These are phyloP conservation scores for Venturia canescens DNA, from an alignment of 1,140 invertebrate genomes.

Conservation along the genomic window DNA sequence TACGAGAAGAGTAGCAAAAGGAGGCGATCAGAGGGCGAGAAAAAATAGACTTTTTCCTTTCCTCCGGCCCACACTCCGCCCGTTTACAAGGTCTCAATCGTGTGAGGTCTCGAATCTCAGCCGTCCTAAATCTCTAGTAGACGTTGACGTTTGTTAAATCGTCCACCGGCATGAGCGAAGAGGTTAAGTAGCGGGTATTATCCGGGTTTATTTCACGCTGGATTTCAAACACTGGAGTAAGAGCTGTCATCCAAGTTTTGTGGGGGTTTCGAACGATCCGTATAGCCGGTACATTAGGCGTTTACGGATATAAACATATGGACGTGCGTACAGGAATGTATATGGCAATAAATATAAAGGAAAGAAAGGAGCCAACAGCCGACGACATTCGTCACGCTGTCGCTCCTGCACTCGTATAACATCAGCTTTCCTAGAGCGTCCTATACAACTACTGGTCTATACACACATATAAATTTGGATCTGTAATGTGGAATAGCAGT, in stretches of 20 bases:
- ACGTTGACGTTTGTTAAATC: not conserved
- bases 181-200: conserved; percentile 23
- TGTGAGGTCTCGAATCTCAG: too few relatives aligned
- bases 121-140: too few relatives aligned
- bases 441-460: conserved; percentile 9
- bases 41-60: too few relatives aligned
- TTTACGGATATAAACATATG: not conserved
- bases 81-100: too few relatives aligned
- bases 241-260: conserved; percentile 16
- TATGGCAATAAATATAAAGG: not conserved
- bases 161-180: not conserved
- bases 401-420: conserved; percentile 29
- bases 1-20: too few relatives aligned
- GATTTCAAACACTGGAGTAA: conserved; percentile 20
- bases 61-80: too few relatives aligned
- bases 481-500: conserved; percentile 22
- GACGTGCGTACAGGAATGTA: not conserved
- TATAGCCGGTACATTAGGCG: too few relatives aligned
- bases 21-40: too few relatives aligned
- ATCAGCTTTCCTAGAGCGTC: conserved; percentile 9
- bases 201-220: conserved; percentile 24
- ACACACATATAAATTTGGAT: not conserved
- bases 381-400: conserved; percentile 41
- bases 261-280: conserved; percentile 11
- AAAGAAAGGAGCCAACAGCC: conserved; percentile 21